phyloP scores from a whole-genome alignment of 2,113 vertebrate species.

The Epinephelus moara region DNA sequence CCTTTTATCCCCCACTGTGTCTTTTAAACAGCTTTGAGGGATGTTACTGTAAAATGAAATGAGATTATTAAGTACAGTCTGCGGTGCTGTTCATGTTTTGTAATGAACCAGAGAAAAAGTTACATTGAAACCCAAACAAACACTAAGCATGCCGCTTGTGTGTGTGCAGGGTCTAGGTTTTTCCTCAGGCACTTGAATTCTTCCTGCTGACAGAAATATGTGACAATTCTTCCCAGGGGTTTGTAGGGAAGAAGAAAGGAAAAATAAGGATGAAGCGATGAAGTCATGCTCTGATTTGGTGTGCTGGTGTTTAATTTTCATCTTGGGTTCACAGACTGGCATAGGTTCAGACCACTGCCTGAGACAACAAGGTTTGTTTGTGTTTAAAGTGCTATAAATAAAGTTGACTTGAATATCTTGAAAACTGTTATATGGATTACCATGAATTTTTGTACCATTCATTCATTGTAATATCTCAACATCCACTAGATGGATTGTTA shows the following conservation, averaged over 20 bases:
- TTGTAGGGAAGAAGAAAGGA: conserved; percentile 7
- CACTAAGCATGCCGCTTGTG: neutral
- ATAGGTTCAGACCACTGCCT: conserved; percentile 34
- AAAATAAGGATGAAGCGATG: conserved; percentile 17
- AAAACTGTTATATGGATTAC: too few species aligned
- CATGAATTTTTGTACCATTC: neutral
- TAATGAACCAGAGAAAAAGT: neutral
- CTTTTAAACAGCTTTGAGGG: conserved; percentile 3
- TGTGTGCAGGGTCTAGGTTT: neutral
- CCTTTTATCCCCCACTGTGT: conserved; percentile 10
- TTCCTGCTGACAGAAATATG: conserved; percentile 33
- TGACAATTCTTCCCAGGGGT: conserved; percentile 36
- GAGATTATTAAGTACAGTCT: neutral
- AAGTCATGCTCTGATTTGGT: conserved; percentile 38
- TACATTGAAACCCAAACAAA: neutral
- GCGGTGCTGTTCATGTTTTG: neutral
- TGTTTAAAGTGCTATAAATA: too few species aligned
- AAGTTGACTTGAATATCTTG: too few species aligned
- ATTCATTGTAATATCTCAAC: neutral
- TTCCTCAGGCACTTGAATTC: neutral
- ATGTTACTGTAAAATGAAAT: neutral
- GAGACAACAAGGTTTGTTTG: conserved; percentile 45
- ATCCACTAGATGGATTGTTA: neutral
- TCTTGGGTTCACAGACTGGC: conserved; percentile 34
- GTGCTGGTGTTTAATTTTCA: conserved; percentile 48